Conservation (phyloP, 2,113 vertebrate species). For the Oncorhynchus clarkii region DNA sequence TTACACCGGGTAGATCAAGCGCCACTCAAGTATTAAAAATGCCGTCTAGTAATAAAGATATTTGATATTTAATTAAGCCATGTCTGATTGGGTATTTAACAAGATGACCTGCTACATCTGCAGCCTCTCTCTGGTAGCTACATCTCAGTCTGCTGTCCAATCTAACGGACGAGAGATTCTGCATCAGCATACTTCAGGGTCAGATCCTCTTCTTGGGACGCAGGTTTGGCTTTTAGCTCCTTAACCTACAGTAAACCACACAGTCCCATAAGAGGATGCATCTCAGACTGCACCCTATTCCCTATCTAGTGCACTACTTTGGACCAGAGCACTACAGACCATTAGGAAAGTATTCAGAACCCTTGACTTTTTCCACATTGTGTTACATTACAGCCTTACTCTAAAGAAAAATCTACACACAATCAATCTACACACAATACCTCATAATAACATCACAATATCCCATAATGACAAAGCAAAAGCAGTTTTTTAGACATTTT, state of each 20-base stretch:
- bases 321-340: too few relatives aligned
- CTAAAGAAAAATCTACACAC: too few relatives aligned
- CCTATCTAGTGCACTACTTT: too few relatives aligned
- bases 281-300: not conserved
- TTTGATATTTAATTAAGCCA: not conserved
- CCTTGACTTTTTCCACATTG: too few relatives aligned
- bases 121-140: constrained; percentile 77
- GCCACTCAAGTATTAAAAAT: too few relatives aligned
- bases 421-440: too few relatives aligned
- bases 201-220: constrained; percentile 78
- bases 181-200: constrained; percentile 78
- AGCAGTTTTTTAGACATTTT: too few relatives aligned
- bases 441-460: too few relatives aligned
- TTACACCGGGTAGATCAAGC: not conserved
- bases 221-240: constrained; percentile 78
- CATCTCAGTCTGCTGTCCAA: constrained; percentile 82
- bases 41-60: not conserved
- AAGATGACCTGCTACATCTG: constrained; percentile 75
- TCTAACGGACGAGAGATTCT: constrained; percentile 80
- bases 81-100: not conserved
- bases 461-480: too few relatives aligned
- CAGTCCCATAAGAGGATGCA: constrained; percentile 4
- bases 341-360: too few relatives aligned
- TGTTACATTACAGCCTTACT: too few relatives aligned
- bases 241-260: constrained; percentile 54